Base-by-base conservation (phyloP, 2,113 vertebrate species). In the sheep (Ovis aries) region DNA sequence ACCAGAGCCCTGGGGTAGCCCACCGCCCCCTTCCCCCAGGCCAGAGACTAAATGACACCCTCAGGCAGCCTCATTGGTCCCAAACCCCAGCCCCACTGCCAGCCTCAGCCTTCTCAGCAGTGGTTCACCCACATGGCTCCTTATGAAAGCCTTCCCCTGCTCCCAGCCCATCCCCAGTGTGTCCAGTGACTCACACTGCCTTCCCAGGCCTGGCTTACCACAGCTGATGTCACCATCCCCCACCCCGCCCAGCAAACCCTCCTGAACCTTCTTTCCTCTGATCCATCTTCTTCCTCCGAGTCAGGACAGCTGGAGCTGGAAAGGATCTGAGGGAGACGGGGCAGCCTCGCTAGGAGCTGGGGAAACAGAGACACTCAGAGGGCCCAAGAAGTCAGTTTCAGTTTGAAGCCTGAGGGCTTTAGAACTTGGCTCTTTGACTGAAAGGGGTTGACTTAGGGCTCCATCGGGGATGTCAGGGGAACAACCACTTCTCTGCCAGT, bases 171-270 rank as follows among this genome's bases (percentile, higher is more conserved):
- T 8, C 53, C 23, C 67, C 7, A 1, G 36, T 88, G 84, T 21
- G 48, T 67, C 64, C 93, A 33, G 74, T 96, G 97, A 92, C 92
- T 98, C 96, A 96, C 5, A 0, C 59, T 2, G 31, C 52, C 60
- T 60, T 59, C 71, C 89, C 90, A 81, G 95, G 71, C 93, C 92
- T 40, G 45, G 92, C 87, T 80, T 29, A 60, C 74, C 62, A 52
- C 59, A 40, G 82, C 83, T 94, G 94, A 97, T 16, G 23, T 94
- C 94, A 96, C 64, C 90, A 23, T 25, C 50, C 40, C 43, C 71
- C 23, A 23, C 14, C 60, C 84, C 62, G 43, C 33, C 53, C 94
- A 80, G 87, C 71, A 87, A 89, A 48, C 33, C 64, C 86, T 40
- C 4, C 33, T 0, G 29, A 64, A 29, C 8, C 48, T 36, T 53